A percentile compares a stretch with the other conserved stretches of the same genome.
Conservation (phyloP, 2,113 vertebrate genomes). For the Gymnocephalus cernua region DNA sequence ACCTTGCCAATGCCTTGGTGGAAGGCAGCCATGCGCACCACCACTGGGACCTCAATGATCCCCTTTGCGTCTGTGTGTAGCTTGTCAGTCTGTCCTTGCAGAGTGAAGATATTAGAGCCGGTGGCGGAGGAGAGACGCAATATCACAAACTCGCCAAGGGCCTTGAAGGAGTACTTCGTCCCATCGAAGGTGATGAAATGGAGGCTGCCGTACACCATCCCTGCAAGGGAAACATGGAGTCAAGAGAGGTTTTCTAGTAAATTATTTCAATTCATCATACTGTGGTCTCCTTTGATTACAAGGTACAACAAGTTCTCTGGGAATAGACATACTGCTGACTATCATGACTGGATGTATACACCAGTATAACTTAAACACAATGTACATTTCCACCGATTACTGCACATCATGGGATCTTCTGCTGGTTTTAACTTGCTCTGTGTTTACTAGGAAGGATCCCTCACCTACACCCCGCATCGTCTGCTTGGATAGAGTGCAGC, state of each 20-base stretch:
- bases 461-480: constrained; percentile 82
- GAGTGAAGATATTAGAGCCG: constrained; percentile 88
- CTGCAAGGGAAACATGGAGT: constrained; percentile 56
- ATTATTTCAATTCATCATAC: background rate
- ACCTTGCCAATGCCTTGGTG: constrained; percentile 88
- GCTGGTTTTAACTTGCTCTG: background rate
- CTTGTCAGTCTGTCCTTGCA: constrained; percentile 84
- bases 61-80: constrained; percentile 60
- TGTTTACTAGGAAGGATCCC: constrained; percentile 20
- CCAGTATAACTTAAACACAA: background rate
- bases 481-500: constrained; percentile 42
- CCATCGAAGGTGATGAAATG: constrained; percentile 88
- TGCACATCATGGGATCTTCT: background rate
- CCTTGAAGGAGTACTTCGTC: constrained; percentile 84
- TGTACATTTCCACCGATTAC: background rate
- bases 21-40: constrained; percentile 85
- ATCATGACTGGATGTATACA: background rate
- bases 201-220: constrained; percentile 85
- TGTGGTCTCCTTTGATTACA: background rate
- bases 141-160: constrained; percentile 86
- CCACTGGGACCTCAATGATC: constrained; percentile 73
- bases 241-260: background rate
- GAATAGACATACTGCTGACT: background rate
- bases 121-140: constrained; percentile 84
- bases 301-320: background rate